These are phyloP conservation scores for Argya squamiceps DNA, from an alignment of 2,797 vertebrate genomes.

Conservation along the genomic window DNA sequence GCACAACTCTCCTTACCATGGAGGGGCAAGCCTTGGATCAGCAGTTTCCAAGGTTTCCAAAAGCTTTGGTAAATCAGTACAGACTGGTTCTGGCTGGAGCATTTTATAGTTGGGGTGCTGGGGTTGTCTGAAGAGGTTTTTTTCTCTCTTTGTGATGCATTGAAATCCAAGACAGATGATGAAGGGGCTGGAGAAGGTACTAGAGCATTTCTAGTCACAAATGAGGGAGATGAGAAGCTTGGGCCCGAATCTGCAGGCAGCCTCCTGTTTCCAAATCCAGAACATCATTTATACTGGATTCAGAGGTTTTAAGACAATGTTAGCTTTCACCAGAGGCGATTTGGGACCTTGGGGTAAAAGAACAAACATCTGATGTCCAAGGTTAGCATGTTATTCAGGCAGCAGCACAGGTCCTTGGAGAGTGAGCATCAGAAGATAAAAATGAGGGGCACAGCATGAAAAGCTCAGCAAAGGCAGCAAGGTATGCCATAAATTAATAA, in stretches of 20 bases:
- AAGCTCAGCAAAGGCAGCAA: background rate
- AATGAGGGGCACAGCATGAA: background rate
- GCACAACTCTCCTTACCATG: background rate
- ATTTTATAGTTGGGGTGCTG: background rate
- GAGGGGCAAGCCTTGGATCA: background rate
- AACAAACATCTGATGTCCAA: background rate
- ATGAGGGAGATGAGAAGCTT: background rate
- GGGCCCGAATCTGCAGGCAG: background rate
- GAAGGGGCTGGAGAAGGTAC: background rate
- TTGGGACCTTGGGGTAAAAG: background rate
- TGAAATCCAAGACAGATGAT: background rate
- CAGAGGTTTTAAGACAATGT: background rate
- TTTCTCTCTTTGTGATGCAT: rapidly evolving
- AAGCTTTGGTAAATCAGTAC: background rate
- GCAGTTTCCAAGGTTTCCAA: background rate
- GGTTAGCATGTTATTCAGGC: background rate
- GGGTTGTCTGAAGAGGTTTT: background rate
- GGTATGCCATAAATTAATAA: background rate
- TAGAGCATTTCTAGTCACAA: background rate
- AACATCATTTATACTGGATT: background rate
- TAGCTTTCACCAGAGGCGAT: background rate
- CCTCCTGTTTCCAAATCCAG: background rate
- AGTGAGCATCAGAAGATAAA: background rate
- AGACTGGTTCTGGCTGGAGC: background rate
- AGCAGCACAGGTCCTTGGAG: background rate